Percentiles rank a stretch among this genome's conserved stretches.
Evolutionary conservation across 2,888 invertebrate genomes (phyloP).

Genomic region (Gasteruption jaculator): DNA sequence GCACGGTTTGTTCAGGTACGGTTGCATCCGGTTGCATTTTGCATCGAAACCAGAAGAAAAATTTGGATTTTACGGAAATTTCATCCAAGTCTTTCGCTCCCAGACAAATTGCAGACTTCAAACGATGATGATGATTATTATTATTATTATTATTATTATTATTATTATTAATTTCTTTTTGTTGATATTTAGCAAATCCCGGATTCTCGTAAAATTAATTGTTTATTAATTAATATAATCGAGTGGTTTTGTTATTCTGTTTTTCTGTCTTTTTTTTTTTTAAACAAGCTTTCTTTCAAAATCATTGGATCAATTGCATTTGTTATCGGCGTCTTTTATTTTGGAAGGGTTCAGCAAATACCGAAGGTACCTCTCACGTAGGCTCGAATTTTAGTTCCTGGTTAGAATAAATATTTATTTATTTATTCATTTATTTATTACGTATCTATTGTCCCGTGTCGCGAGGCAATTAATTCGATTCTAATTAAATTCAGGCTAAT

Average conservation of each 20-base stretch:
- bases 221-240: no score
- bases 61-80: not conserved
- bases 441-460: no score
- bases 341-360: conserved; percentile 50
- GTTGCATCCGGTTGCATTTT: not conserved
- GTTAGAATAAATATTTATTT: not conserved
- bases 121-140: conserved; percentile 18
- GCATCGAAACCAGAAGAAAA: not conserved
- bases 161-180: conserved; percentile 22
- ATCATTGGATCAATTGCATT: conserved; percentile 51
- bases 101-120: no score
- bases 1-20: conserved; percentile 45
- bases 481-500: no score
- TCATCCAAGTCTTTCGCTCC: conserved; percentile 1
- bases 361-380: conserved; percentile 40
- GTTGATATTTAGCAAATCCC: conserved; percentile 28
- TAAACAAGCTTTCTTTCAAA: conserved; percentile 49
- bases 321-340: conserved; percentile 51
- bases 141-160: conserved; percentile 19
- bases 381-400: not conserved
- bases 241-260: no score
- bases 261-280: conserved; percentile 36
- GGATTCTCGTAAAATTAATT: no score
- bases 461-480: no score
- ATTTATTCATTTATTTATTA: no score